Conservation (phyloP, 2,797 vertebrate genomes). For the Lutjanus argentimaculatus region DNA sequence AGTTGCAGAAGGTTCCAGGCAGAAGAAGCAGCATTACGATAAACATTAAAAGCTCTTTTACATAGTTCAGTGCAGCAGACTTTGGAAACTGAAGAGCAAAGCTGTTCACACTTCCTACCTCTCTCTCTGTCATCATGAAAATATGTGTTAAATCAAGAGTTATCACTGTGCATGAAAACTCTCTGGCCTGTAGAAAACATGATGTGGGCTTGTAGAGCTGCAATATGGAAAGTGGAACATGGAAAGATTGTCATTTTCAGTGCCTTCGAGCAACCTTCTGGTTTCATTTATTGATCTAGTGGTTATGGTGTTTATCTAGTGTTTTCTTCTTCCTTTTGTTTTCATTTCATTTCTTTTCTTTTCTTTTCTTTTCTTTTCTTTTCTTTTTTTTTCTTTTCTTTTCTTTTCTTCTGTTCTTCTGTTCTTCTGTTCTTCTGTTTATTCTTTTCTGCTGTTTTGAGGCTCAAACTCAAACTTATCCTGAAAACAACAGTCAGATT, state of each 20-base stretch:
- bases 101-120: slow-evolving; percentile 21
- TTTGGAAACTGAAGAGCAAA: not conserved
- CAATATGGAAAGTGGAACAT: slow-evolving; percentile 15
- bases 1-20: slow-evolving; percentile 19
- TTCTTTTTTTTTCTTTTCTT: too few species aligned
- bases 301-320: slow-evolving; percentile 10
- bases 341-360: not conserved
- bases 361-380: not conserved
- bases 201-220: slow-evolving; percentile 21
- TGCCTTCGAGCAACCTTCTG: slow-evolving; percentile 9
- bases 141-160: slow-evolving; percentile 18
- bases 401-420: not conserved
- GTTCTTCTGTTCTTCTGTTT: not conserved
- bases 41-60: not conserved
- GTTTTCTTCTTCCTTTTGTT: not conserved
- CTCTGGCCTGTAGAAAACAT: slow-evolving; percentile 5
- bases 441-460: slow-evolving; percentile 21
- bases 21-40: slow-evolving; percentile 23
- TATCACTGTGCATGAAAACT: not conserved
- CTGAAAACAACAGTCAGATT: not conserved
- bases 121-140: slow-evolving; percentile 14
- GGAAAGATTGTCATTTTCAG: slow-evolving; percentile 20
- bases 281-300: slow-evolving; percentile 46
- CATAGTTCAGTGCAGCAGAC: slow-evolving; percentile 1
- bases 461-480: slow-evolving; percentile 22